Evolutionary conservation across 2,113 vertebrate species (phyloP), one percentile per base, ranked within the genome.

Genomic region (Nerophis ophidion): DNA sequence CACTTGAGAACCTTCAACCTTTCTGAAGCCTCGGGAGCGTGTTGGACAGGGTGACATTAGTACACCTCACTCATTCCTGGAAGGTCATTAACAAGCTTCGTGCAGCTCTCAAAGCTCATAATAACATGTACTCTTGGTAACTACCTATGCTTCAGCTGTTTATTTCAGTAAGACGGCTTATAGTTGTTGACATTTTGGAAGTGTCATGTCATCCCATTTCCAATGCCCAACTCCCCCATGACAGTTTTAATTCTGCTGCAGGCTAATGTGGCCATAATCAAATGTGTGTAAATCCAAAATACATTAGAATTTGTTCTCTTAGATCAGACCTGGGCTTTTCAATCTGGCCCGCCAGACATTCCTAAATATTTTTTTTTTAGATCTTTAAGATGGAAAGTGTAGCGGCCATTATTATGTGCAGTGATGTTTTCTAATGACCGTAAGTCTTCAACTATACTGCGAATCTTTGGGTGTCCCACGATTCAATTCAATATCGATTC

Each of bases 1-100:
- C 7, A 63, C 57, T n/a, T 16, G 47, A 59, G 52, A 8, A 14
- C 17, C 14, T 77, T 71, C 59, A 70, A 7, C 14, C 68, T 59
- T 44, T 46, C 67, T 65, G 54, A 64, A 57, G 49, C 76, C 26
- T 68, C 13, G 65, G 61, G 53, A 75, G 58, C 42, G 57, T 34
- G 35, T 71, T 33, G 40, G 66, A 66, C 68, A 33, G n/a, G 4
- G 8, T 55, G 12, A 45, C 3, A 4, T 15, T 3, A 42, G 8
- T 48, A 48, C 4, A 42, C 12, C 26, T 16, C 36, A 6, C 17
- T 61, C 13, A 64, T 44, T 48, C 51, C 34, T 57, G 10, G 50
- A 52, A 71, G n/a, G 26, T 14, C 47, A 17, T 16, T 59, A 15
- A 12, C 48, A 50, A 33, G n/a, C 36, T 61, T 10, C 11, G 9